A percentile compares a stretch with the other conserved stretches of the same genome.
phyloP scores from a whole-genome alignment of 2,888 invertebrate species.

The Hyalella azteca region DNA sequence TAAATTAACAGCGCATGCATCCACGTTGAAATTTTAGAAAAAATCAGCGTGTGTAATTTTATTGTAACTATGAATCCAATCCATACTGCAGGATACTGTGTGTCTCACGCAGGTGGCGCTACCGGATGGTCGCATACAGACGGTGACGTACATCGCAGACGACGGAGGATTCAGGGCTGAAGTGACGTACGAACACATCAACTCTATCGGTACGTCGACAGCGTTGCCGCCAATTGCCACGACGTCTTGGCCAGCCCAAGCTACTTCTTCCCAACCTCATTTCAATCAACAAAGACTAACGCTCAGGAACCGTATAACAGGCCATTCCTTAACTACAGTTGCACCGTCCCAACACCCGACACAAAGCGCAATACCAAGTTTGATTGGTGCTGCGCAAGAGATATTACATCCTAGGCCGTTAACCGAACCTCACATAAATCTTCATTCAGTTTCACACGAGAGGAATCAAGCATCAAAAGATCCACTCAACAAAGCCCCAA shows the following conservation, averaged over 20 bases:
- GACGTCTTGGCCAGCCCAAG: neutral
- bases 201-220: constrained; percentile 2
- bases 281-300: neutral
- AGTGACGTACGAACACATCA: constrained; percentile 45
- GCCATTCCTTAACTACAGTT: neutral
- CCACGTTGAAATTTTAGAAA: no score
- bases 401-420: no score
- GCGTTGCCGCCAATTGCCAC: neutral
- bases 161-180: constrained; percentile 53
- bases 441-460: no score
- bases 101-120: constrained; percentile 49
- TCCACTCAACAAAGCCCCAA: neutral
- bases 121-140: constrained; percentile 52
- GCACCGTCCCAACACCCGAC: no score
- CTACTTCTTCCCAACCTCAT: neutral
- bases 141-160: constrained; percentile 52
- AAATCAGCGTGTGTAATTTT: no score
- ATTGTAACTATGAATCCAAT: no score
- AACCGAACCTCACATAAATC: no score
- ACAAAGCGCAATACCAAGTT: neutral
- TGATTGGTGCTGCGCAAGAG: neutral
- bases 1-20: no score
- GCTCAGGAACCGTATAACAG: neutral
- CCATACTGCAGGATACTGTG: no score
- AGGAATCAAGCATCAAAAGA: no score